Evolutionary conservation across 2,888 invertebrate species (phyloP).

Genomic region (Liodrosophila aerea): DNA sequence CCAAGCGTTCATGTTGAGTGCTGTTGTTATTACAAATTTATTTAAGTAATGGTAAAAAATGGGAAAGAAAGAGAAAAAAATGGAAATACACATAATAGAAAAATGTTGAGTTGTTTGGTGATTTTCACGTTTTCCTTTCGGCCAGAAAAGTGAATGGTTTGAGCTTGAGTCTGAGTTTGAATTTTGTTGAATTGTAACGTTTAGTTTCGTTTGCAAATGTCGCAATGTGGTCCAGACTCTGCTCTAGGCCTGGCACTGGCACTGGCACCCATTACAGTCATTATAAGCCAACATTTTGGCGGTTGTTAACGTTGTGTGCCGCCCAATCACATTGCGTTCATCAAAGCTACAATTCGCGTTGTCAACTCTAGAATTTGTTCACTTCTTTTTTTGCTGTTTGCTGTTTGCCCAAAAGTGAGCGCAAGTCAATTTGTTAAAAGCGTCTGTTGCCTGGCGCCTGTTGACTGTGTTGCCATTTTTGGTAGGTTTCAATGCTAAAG

Average conservation of each 20-base stretch:
- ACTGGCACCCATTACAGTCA: constrained; percentile 44
- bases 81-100: constrained; percentile 9
- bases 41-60: constrained; percentile 36
- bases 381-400: constrained; percentile 18
- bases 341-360: constrained; percentile 58
- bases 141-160: constrained; percentile 65
- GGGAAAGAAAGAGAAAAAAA: constrained; percentile 2
- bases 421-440: constrained; percentile 26
- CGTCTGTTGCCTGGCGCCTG: constrained; percentile 5
- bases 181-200: constrained; percentile 35
- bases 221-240: constrained; percentile 49
- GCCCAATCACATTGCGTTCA: constrained; percentile 59
- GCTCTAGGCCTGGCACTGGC: constrained; percentile 23
- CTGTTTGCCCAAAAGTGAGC: constrained; percentile 25
- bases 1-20: constrained; percentile 18
- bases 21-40: constrained; percentile 30
- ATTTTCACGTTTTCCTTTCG: constrained; percentile 66
- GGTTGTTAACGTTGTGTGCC: constrained; percentile 17
- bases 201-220: constrained; percentile 66
- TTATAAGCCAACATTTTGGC: constrained; percentile 3
- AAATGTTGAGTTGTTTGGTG: constrained; percentile 48
- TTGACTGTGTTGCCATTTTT: too few relatives aligned
- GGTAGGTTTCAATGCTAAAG: too few relatives aligned
- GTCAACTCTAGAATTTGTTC: constrained; percentile 44
- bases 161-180: constrained; percentile 13